Conservation (phyloP, 2,888 invertebrate species). For the Lasioglossum calceatum region DNA sequence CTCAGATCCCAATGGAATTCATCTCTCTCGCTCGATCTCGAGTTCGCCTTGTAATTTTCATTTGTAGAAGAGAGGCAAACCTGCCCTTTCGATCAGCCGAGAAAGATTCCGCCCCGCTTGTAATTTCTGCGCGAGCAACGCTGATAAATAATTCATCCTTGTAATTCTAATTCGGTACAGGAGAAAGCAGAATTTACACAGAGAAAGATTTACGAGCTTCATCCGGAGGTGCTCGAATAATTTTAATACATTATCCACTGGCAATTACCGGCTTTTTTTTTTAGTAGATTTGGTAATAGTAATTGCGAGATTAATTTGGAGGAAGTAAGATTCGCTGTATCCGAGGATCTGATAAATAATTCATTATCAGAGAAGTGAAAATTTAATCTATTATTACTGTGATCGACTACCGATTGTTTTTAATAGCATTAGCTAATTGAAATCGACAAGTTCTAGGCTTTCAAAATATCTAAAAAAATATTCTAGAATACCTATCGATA, state of each 20-base stretch:
- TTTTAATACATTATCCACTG: not conserved
- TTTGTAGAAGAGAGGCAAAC: not conserved
- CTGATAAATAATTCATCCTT: conserved; percentile 12
- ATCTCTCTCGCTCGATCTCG: not conserved
- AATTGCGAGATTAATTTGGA: not conserved
- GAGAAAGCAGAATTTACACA: not conserved
- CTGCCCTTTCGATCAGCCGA: not conserved
- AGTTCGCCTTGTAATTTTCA: conserved; percentile 3
- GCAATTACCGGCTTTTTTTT: not conserved
- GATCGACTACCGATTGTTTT: not conserved
- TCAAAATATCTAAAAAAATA: not conserved
- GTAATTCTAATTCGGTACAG: not conserved
- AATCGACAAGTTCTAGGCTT: not conserved
- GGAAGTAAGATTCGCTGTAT: not conserved
- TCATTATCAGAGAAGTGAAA: not conserved
- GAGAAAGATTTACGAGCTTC: not conserved
- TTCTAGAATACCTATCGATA: not conserved
- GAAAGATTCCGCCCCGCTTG: not conserved
- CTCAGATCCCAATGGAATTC: not conserved
- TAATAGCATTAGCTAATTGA: not conserved
- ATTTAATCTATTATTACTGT: not conserved
- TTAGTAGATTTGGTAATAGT: not conserved
- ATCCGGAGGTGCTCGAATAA: not conserved
- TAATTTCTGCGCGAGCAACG: not conserved
- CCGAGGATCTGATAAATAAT: not conserved